Conservation (phyloP, 2,797 vertebrate species). For the Adelosebastes latens region DNA sequence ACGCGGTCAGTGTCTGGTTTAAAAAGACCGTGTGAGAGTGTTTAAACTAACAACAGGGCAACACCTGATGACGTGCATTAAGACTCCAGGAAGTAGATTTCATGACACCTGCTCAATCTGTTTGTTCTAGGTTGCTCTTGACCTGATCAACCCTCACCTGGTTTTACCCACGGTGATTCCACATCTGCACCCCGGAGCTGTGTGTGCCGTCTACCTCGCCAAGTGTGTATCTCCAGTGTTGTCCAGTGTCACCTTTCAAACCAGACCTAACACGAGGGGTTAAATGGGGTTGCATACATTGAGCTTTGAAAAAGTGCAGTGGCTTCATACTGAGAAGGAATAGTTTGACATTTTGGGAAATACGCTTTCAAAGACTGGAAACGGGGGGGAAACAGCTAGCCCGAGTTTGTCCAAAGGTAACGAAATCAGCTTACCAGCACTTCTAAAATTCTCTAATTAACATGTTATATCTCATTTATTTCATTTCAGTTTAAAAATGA, state of each 20-base stretch:
- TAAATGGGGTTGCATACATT: neutral
- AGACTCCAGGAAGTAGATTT: neutral
- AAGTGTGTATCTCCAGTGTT: constrained; percentile 84
- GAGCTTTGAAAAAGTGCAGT: no score
- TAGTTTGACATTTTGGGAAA: no score
- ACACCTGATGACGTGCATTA: neutral
- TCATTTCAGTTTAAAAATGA: neutral
- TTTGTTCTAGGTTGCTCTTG: constrained; percentile 86
- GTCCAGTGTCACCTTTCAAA: neutral
- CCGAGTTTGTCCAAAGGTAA: no score
- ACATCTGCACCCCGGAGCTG: constrained; percentile 87
- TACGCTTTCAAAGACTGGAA: no score
- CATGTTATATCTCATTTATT: neutral
- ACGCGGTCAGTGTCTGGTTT: constrained; percentile 82
- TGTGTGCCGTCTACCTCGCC: constrained; percentile 89
- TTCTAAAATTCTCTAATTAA: neutral
- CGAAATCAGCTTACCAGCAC: neutral
- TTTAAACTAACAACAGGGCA: neutral
- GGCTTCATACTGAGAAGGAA: no score
- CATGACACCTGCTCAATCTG: neutral
- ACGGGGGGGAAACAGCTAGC: no score
- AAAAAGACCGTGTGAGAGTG: neutral
- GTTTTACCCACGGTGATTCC: constrained; percentile 83
- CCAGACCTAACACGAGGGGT: neutral
- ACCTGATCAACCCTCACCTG: constrained; percentile 89